Conservation (phyloP, 2,113 vertebrate genomes). For the Danio rerio region DNA sequence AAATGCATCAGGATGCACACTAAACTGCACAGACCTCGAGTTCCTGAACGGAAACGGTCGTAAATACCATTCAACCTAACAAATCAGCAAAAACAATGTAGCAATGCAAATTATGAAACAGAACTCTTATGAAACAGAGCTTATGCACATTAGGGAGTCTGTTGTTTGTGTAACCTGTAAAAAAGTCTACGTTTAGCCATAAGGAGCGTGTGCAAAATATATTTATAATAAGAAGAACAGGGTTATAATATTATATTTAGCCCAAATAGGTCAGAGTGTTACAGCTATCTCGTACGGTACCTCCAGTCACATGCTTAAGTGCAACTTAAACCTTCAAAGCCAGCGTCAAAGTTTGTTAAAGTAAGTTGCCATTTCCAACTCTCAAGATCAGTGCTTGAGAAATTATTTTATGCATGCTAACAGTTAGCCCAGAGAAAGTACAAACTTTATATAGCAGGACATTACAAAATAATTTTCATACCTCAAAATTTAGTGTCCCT, state of each 20-base stretch:
- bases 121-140: background rate
- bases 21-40: conserved; percentile 26
- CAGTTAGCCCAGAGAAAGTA: too few relatives aligned
- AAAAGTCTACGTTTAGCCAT: background rate
- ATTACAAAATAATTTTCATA: too few relatives aligned
- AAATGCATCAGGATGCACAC: conserved; percentile 67
- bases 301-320: too few relatives aligned
- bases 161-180: background rate
- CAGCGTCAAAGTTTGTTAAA: too few relatives aligned
- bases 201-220: background rate
- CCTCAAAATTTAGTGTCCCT: too few relatives aligned
- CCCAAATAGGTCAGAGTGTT: background rate
- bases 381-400: too few relatives aligned
- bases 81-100: background rate
- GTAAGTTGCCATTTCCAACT: too few relatives aligned
- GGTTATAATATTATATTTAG: background rate
- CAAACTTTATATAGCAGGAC: too few relatives aligned
- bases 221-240: background rate
- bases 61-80: background rate
- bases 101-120: background rate
- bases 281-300: background rate
- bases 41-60: background rate
- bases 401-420: too few relatives aligned
- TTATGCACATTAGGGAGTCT: background rate
- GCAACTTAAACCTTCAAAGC: too few relatives aligned